A percentile compares a stretch with the other conserved stretches of the same genome.
Evolutionary conservation across 2,888 invertebrate genomes (phyloP).

Genomic region (Sinelater perroti): DNA sequence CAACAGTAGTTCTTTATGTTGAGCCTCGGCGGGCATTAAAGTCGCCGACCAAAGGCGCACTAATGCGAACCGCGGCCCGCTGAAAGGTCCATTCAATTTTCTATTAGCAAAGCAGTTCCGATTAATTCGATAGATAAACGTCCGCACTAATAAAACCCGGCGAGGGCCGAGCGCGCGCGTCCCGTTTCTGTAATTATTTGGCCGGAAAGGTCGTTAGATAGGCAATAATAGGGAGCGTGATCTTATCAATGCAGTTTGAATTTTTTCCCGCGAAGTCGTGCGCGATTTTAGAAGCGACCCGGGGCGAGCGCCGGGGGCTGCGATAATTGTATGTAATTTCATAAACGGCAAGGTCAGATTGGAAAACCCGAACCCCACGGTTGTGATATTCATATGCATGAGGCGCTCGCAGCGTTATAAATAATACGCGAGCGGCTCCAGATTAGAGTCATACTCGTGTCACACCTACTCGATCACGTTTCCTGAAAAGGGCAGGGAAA

Average conservation of each 20-base stretch:
- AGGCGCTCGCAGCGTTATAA: no score
- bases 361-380: not conserved
- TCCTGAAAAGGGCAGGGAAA: not conserved
- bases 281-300: slow-evolving; percentile 1
- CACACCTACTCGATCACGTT: slow-evolving; percentile 6
- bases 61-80: slow-evolving; percentile 13
- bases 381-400: no score
- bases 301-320: not conserved
- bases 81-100: slow-evolving; percentile 20
- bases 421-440: no score
- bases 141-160: slow-evolving; percentile 12
- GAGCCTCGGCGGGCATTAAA: slow-evolving; percentile 9
- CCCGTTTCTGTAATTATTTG: slow-evolving; percentile 8
- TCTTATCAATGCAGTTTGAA: slow-evolving; percentile 5
- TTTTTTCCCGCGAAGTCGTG: slow-evolving; percentile 1
- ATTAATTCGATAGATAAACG: slow-evolving; percentile 27
- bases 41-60: slow-evolving; percentile 6
- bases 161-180: slow-evolving; percentile 2
- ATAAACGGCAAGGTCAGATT: slow-evolving; percentile 1
- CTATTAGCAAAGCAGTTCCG: slow-evolving; percentile 18
- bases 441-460: slow-evolving; percentile 4
- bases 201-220: slow-evolving; percentile 1
- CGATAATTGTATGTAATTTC: slow-evolving; percentile 6
- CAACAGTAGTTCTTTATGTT: slow-evolving; percentile 1
- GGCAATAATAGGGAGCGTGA: slow-evolving; percentile 7